Evolutionary conservation across 2,888 invertebrate species (phyloP), one percentile per base, ranked within the genome.

Genomic region (Alviniconcha strummeri): DNA sequence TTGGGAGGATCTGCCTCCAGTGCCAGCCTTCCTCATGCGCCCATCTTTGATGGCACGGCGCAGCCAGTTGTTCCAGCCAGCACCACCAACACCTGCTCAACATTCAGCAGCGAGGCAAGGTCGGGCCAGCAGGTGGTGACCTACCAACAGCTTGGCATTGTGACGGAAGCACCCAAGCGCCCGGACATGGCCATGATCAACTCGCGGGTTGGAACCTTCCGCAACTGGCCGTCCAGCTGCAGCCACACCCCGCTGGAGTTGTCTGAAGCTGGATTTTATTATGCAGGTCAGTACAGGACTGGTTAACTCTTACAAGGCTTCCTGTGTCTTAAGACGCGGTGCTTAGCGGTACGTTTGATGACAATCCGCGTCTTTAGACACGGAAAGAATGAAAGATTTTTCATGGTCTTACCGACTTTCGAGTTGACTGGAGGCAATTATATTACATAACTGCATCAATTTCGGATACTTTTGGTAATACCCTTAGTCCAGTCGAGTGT

Each of bases 231-330:
- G 5, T 19, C 75, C 57, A 19, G 69, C 9, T 1, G 67, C 54
- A 56, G 54, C 36, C 75, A 76, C 11, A 75, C 55, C 0, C 80
- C 80, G n/a, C 4, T 55, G 57, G 15, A 56, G n/a, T 56, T 83
- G 67, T 74, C 80, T 19, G 54, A 83, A 17, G 83, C 83, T n/a
- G 83, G 82, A n/a, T 80, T 82, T 56, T 80, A 74, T 56, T 83
- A 85, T 80, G 67, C 64, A 60, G 82, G 78, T 77, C 55, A 82
- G 82, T 81, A 36, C 36, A 36, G 36, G 36, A 36, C 36, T 36
- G 36, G 36, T 36, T 36, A n/a, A n/a, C n/a, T n/a, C n/a, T n/a
- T n/a, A n/a, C n/a, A n/a, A n/a, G n/a, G n/a, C n/a, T n/a, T n/a
- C n/a, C n/a, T n/a, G n/a, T n/a, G n/a, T n/a, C n/a, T n/a, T n/a